Evolutionary conservation across 2,888 invertebrate genomes (phyloP), one percentile per base, ranked within the genome.

Genomic region (Mythimna pallens): DNA sequence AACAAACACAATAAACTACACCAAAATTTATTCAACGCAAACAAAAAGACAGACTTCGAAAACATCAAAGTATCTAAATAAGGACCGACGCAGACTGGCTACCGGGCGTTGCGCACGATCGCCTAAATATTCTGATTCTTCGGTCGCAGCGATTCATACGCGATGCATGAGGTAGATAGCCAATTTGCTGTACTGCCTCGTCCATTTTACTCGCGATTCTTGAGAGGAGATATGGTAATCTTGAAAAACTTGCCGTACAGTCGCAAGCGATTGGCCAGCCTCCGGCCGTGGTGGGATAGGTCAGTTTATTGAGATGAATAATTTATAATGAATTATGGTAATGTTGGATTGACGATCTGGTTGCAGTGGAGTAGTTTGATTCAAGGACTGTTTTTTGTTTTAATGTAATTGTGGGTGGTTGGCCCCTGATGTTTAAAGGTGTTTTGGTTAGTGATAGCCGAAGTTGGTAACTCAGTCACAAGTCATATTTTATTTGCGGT

Each of bases 81-180:
- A 93, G 93, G 93, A 84, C 82, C 86, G 85, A 76, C 85, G 76
- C 89, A 91, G 83, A 89, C 89, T 74, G 47, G 90, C 90, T 89
- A 89, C 91, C 77, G 89, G 61, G 64, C 75, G 87, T 82, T 82
- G 89, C 87, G 88, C 93, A 93, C 93, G 93, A 92, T 89, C 90
- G 89, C 84, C 92, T 92, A 92, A 93, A 93, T 93, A 93, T 92
- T 89, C 91, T 86, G 89, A 88, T 89, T 86, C 87, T 80, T 76
- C 80, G 84, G 85, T 85, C 85, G 83, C 82, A 77, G 76, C 89
- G 86, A 88, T 89, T 88, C 93, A 91, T 92, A 91, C 87, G 89
- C 91, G 94, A 94, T 94, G 92, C 94, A 93, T 93, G 92, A 90
- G 80, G 87, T 76, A 89, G 95, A 94, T 95, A 94, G 93, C 92